Evolutionary conservation across 2,888 invertebrate species (phyloP), one percentile per base, ranked within the genome.

Genomic region (Cheilosia vulpina): DNA sequence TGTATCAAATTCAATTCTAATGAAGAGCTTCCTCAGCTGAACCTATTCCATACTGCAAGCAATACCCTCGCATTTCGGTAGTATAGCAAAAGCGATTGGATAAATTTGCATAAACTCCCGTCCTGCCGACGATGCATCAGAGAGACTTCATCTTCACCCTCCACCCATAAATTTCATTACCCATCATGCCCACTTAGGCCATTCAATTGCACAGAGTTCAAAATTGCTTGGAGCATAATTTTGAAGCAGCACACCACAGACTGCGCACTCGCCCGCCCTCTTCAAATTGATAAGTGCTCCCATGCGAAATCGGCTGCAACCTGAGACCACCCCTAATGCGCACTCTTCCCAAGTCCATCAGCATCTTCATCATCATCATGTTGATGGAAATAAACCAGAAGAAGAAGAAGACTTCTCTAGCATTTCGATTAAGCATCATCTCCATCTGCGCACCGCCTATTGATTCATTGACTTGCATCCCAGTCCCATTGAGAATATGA

Each of bases 401-500:
- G 43, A 45, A 41, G 9, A 15, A n/a, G n/a, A 45, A 19, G 17
- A 31, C 15, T 31, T 57, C 21, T 58, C 34, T 34, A n/a, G 45
- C 60, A 43, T 75, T 38, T 38, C 66, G 65, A 66, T 71, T 38
- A 66, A 50, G 55, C 63, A 43, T 72, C 77, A 57, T 68, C 53
- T 60, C 57, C 82, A 68, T 78, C 60, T 41, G 19, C 43, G 50
- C 21, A 21, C 17, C 24, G 17, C 63, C 63, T 52, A 84, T 84
- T 84, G 84, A 84, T 84, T 79, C 79, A 79, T 79, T 79, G 84
- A 84, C 75, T 75, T 75, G 69, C 69, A 63, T 65, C 58, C 19
- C 15, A 65, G 50, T 17, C 47, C 43, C 47, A 62, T 72, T 55
- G 66, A 57, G 60, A 65, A 71, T 45, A 41, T 77, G 52, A 60